phyloP scores from a whole-genome alignment of 2,797 vertebrate genomes.

The Cryptoblepharus egeriae region DNA sequence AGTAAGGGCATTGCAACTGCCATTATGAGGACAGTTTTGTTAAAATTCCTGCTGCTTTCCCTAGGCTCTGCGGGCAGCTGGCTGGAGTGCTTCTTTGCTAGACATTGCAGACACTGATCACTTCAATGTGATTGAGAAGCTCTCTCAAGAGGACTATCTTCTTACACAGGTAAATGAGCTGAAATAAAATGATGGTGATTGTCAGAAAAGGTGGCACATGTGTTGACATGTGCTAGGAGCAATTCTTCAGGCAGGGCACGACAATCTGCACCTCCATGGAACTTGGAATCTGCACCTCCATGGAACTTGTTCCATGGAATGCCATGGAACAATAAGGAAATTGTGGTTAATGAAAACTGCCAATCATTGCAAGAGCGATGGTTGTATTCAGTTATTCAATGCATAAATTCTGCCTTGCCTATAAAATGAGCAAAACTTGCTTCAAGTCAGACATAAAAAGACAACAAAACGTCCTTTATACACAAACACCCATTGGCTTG shows the following conservation, averaged over 20 bases:
- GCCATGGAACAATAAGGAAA: background rate
- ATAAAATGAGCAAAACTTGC: background rate
- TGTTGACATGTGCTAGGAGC: background rate
- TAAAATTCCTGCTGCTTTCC: background rate
- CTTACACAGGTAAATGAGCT: constrained; percentile 76
- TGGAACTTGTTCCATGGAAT: no score
- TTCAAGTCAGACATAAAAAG: background rate
- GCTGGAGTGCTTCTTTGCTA: constrained; percentile 65
- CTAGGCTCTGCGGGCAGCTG: constrained; percentile 50
- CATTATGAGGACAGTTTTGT: background rate
- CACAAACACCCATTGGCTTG: background rate
- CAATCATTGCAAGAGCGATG: background rate
- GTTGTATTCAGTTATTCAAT: background rate
- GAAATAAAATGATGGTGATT: background rate
- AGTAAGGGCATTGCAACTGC: background rate
- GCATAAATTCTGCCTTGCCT: background rate
- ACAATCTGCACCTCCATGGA: background rate
- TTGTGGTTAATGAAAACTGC: background rate
- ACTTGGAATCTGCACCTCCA: background rate
- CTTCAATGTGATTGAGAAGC: constrained; percentile 77
- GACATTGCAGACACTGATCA: constrained; percentile 71
- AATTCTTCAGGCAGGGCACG: background rate
- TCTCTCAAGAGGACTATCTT: constrained; percentile 55
- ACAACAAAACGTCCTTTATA: background rate
- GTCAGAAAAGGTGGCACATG: no score